These are phyloP conservation scores for Plecotus auritus DNA, from an alignment of 2,113 vertebrate genomes.

Conservation along the genomic window DNA sequence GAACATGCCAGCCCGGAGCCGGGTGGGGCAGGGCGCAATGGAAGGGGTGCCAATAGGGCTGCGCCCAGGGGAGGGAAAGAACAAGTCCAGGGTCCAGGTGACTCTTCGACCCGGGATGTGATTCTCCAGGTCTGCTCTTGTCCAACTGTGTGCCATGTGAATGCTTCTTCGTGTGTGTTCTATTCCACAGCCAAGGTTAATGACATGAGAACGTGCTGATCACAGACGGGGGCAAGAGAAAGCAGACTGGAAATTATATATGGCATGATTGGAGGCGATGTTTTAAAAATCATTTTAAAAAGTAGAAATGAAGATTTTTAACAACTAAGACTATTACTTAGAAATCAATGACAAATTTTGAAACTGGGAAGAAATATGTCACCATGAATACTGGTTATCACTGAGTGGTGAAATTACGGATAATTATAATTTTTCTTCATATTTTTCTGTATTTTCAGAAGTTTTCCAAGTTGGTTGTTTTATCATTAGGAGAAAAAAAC, in stretches of 20 bases:
- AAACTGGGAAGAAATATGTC: background rate
- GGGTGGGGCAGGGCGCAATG: accelerated
- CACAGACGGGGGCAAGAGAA: background rate
- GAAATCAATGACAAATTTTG: background rate
- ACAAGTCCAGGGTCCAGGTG: accelerated
- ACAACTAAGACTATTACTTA: background rate
- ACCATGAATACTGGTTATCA: background rate
- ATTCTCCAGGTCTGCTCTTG: background rate
- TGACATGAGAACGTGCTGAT: accelerated
- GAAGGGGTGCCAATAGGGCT: background rate
- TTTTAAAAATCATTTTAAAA: background rate
- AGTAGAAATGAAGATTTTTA: background rate
- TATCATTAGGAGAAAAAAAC: too few species aligned
- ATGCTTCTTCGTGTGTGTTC: accelerated
- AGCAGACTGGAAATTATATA: background rate
- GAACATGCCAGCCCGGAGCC: background rate
- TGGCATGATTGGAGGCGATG: background rate
- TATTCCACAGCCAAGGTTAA: background rate
- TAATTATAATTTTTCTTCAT: background rate
- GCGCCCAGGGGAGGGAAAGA: too few species aligned
- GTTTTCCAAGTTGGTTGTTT: background rate
- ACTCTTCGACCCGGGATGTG: accelerated
- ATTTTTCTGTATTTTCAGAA: background rate
- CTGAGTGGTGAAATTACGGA: background rate
- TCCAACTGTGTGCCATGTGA: background rate